Percentiles rank a stretch among this genome's conserved stretches.
Conservation (phyloP, 2,888 invertebrate genomes). For the Drosophila kuntzei region DNA sequence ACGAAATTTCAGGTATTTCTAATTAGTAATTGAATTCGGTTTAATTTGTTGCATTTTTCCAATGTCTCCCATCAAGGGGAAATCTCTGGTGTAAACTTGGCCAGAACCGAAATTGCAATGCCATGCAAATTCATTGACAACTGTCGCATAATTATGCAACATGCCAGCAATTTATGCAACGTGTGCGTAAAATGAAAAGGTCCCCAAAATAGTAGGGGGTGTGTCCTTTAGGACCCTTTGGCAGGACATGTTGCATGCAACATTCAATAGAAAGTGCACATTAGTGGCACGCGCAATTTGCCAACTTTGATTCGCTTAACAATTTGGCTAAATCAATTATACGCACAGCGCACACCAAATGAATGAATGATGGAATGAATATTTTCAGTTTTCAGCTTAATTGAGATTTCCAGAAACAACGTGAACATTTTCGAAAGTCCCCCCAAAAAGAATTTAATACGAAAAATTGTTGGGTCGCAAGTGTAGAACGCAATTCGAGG, state of each 20-base stretch:
- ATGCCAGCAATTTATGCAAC: constrained; percentile 68
- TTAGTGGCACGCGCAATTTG: constrained; percentile 57
- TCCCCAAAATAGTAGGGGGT: constrained; percentile 6
- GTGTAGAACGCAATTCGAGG: constrained; percentile 45
- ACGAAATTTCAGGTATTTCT: not conserved
- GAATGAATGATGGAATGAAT: constrained; percentile 18
- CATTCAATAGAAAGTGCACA: constrained; percentile 18
- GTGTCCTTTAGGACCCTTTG: constrained; percentile 21
- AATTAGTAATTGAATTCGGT: constrained; percentile 52
- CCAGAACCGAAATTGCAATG: constrained; percentile 31
- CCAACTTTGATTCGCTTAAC: constrained; percentile 70
- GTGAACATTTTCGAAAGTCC: constrained; percentile 15
- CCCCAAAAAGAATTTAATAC: constrained; percentile 51
- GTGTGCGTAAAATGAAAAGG: constrained; percentile 72
- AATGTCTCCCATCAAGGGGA: constrained; percentile 3
- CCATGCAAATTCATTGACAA: constrained; percentile 65
- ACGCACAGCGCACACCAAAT: constrained; percentile 45
- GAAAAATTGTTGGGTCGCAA: constrained; percentile 46
- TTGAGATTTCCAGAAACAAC: constrained; percentile 49
- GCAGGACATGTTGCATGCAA: not conserved
- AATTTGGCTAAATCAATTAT: constrained; percentile 80
- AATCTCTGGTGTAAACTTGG: constrained; percentile 47
- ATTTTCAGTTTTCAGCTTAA: constrained; percentile 53
- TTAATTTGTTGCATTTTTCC: constrained; percentile 32
- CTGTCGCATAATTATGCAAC: constrained; percentile 70